phyloP scores from a whole-genome alignment of 2,797 vertebrate genomes.

The Triplophysa yarkandensis region DNA sequence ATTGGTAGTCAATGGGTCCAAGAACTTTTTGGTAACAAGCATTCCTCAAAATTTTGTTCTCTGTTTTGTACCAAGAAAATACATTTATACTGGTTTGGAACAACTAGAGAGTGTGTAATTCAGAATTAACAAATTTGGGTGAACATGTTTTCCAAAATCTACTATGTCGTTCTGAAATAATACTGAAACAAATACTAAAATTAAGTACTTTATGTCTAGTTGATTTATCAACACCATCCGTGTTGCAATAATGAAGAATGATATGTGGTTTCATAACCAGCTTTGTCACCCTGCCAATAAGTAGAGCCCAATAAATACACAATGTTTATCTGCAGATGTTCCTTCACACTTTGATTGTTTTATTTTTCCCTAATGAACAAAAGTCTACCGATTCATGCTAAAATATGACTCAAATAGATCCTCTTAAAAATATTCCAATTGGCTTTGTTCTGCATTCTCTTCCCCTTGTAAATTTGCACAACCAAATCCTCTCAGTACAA shows the following conservation, averaged over 20 bases:
- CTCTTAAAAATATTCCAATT: not conserved
- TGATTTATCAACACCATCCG: not conserved
- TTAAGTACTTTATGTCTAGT: not conserved
- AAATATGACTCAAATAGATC: not conserved
- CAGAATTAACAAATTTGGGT: too few relatives aligned
- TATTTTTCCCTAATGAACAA: not conserved
- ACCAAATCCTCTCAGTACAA: not conserved
- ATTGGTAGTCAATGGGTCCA: too few relatives aligned
- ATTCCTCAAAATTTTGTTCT: too few relatives aligned
- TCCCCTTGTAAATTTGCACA: not conserved
- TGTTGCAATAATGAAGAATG: not conserved
- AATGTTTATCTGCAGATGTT: conserved; percentile 4
- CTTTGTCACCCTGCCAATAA: not conserved
- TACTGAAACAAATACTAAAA: too few relatives aligned
- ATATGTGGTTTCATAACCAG: not conserved
- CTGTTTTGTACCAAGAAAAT: too few relatives aligned
- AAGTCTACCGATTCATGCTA: not conserved
- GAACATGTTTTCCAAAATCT: too few relatives aligned
- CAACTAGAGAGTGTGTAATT: too few relatives aligned
- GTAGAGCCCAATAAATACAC: not conserved
- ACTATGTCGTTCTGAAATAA: too few relatives aligned
- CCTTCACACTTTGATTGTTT: not conserved
- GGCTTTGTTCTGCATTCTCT: not conserved
- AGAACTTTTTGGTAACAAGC: too few relatives aligned
- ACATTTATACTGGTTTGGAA: too few relatives aligned